Percentiles rank a stretch among this genome's conserved stretches.
Evolutionary conservation across 2,888 invertebrate species (phyloP).

Genomic region (Drosophila prolongata): DNA sequence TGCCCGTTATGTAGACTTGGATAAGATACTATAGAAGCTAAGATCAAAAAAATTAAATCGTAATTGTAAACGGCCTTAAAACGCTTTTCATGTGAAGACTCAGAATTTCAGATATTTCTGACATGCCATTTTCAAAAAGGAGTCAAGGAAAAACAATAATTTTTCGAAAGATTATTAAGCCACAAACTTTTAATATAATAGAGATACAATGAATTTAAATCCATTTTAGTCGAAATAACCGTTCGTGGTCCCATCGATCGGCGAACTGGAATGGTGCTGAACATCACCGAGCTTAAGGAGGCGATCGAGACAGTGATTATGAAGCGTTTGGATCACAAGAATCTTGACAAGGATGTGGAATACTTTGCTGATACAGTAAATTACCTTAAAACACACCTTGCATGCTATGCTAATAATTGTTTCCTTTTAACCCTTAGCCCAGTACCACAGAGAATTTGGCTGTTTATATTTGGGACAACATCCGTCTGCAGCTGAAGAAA

Average conservation of each 20-base stretch:
- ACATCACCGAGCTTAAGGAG: slow-evolving; percentile 94
- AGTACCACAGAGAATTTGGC: slow-evolving; percentile 98
- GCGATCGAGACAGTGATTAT: slow-evolving; percentile 94
- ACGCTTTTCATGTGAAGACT: too few species aligned
- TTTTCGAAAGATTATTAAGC: too few species aligned
- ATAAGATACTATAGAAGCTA: too few species aligned
- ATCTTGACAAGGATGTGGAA: slow-evolving; percentile 96
- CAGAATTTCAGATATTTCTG: too few species aligned
- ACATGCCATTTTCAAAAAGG: too few species aligned
- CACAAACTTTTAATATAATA: not conserved
- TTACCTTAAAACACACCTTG: not conserved
- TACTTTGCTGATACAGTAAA: slow-evolving; percentile 91
- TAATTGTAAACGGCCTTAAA: too few species aligned
- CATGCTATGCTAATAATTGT: not conserved
- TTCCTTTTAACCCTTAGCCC: slow-evolving; percentile 84
- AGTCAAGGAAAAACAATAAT: too few species aligned
- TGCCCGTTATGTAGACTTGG: too few species aligned
- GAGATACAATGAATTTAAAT: not conserved
- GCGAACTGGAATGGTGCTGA: slow-evolving; percentile 98
- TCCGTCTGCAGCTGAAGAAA: slow-evolving; percentile 89
- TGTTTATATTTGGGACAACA: slow-evolving; percentile 94
- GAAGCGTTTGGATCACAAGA: slow-evolving; percentile 97
- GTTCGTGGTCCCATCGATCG: slow-evolving; percentile 93
- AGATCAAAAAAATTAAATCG: too few species aligned
- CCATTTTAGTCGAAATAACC: slow-evolving; percentile 91